A percentile compares a stretch with the other conserved stretches of the same genome.
These are phyloP conservation scores for Cremastobaeus sp. DNA, from an alignment of 2,888 invertebrate genomes.

Conservation along the genomic window DNA sequence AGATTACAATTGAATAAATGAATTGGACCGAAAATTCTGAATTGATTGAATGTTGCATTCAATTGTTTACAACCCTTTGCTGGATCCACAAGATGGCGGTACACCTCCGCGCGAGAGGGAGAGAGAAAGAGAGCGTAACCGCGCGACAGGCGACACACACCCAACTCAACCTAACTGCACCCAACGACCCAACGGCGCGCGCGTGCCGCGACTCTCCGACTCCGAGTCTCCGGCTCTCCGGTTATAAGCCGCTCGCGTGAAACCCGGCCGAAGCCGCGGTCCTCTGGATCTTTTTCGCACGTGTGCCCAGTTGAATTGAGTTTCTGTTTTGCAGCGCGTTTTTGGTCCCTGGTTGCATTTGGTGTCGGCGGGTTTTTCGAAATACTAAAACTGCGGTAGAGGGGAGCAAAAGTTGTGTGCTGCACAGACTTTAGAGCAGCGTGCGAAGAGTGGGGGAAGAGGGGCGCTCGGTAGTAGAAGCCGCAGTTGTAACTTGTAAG, in stretches of 20 bases:
- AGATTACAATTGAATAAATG: too few relatives aligned
- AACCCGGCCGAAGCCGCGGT: constrained; percentile 1
- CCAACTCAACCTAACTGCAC: too few relatives aligned
- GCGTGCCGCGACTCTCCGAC: constrained; percentile 9
- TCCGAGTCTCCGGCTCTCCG: neutral
- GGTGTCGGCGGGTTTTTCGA: constrained; percentile 28
- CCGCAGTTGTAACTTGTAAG: constrained; percentile 20
- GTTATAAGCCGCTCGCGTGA: neutral
- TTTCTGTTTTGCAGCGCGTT: too few relatives aligned
- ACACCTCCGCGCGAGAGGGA: too few relatives aligned
- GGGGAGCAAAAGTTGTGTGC: constrained; percentile 24
- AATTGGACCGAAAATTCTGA: too few relatives aligned
- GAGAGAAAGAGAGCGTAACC: too few relatives aligned
- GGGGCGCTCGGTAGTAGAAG: too few relatives aligned
- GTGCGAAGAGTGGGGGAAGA: constrained; percentile 21
- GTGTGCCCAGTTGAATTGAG: constrained; percentile 6
- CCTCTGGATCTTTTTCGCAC: neutral
- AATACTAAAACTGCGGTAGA: neutral
- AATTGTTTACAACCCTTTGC: too few relatives aligned
- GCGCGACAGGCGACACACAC: too few relatives aligned
- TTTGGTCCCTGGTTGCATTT: neutral
- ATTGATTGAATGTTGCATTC: too few relatives aligned
- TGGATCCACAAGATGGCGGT: too few relatives aligned
- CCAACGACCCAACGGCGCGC: constrained; percentile 19
- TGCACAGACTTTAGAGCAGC: too few relatives aligned